These are phyloP conservation scores for Leptinotarsa rubiginosa DNA, from an alignment of 2,888 invertebrate species.

Conservation along the genomic window DNA sequence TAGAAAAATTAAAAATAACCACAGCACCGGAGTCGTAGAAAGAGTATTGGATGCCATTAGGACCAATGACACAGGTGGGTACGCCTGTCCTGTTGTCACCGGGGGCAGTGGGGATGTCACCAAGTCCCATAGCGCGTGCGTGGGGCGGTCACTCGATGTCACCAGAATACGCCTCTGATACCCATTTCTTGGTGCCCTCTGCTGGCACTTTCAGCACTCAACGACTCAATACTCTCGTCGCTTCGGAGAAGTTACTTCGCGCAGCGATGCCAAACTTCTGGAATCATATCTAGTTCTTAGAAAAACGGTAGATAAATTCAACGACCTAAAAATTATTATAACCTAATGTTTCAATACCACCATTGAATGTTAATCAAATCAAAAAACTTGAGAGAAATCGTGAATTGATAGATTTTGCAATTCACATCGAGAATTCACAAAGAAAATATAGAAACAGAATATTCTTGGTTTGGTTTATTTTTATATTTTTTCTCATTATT, in stretches of 20 bases:
- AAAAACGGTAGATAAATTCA: background rate
- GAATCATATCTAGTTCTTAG: background rate
- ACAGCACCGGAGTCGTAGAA: constrained; percentile 39
- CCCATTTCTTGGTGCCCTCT: constrained; percentile 63
- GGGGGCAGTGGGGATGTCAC: constrained; percentile 63
- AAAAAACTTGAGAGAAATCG: too few species aligned
- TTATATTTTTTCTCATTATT: too few species aligned
- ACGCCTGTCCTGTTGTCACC: constrained; percentile 66
- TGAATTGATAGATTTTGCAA: too few species aligned
- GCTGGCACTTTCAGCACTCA: constrained; percentile 51
- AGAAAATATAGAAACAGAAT: too few species aligned
- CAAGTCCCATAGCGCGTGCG: constrained; percentile 59
- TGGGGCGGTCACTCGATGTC: constrained; percentile 64
- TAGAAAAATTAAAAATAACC: constrained; percentile 32
- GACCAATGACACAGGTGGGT: constrained; percentile 66
- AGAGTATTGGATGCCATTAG: constrained; percentile 63
- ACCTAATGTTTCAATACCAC: too few species aligned
- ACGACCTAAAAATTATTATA: too few species aligned
- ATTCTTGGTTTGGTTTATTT: too few species aligned
- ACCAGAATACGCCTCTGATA: constrained; percentile 65
- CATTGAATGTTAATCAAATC: too few species aligned
- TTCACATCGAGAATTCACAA: too few species aligned
- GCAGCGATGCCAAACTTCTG: constrained; percentile 30
- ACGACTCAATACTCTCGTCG: constrained; percentile 43
- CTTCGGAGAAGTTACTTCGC: constrained; percentile 26